Base-by-base conservation (phyloP, 2,797 vertebrate genomes). In the Staurois parvus region DNA sequence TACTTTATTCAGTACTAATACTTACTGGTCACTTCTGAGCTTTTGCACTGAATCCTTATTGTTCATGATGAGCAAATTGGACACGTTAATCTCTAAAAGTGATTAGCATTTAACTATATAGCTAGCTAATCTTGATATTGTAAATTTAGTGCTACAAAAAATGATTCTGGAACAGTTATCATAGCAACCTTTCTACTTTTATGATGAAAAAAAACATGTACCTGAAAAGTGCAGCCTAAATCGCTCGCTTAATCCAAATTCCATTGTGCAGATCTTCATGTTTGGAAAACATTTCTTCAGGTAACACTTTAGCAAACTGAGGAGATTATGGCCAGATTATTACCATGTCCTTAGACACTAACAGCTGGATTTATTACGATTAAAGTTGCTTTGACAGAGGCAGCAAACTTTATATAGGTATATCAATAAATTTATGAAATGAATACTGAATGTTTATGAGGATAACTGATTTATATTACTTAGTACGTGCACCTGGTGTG, bases 391-490 rank as follows among this genome's bases (percentile, higher is more conserved):
- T 90, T 66, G 89, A 85, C 79, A 87, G 82, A 45, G 86, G 56
- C 34, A 91, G 90, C 88, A 92, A 91, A 93, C 89, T 89, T 93
- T 91, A 92, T 90, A 92, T 88, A 92, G 90, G 90, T 88, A n/a
- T 90, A 93, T 94, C 92, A 93, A 92, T 92, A 90, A 91, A 92
- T 92, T 91, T 93, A 92, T 91, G 88, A 85, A 93, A 91, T 92
- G 89, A 88, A 90, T 92, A 89, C 90, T 92, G 92, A 91, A 91
- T 91, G 86, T 89, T 90, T 89, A 59, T 92, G 89, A 88, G 86
- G 89, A 89, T 81, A 92, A 92, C 88, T 90, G 74, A 90, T 92
- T 92, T 89, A 91, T 91, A 90, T 89, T 91, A 87, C 89, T 89
- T 88, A 85, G 88, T 84, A 78, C 80, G 40, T 91, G 89, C 91